A percentile compares a stretch with the other conserved stretches of the same genome.
phyloP scores from a whole-genome alignment of 2,113 vertebrate genomes.

The Pelodiscus sinensis region DNA sequence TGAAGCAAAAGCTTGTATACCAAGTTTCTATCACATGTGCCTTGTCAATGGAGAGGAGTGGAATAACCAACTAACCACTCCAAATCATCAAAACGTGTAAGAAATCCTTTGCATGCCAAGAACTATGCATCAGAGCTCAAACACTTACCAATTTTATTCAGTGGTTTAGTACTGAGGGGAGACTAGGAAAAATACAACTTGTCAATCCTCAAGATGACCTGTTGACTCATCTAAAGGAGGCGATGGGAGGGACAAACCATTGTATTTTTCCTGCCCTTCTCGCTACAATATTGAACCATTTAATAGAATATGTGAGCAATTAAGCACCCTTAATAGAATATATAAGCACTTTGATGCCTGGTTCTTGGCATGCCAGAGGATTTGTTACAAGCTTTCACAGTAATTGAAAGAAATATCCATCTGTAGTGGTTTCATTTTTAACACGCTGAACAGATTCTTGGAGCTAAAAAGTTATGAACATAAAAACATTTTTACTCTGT shows the following conservation, averaged over 20 bases:
- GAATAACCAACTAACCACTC: constrained; percentile 59
- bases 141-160: constrained; percentile 67
- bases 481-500: neutral
- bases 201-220: neutral
- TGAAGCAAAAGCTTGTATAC: neutral
- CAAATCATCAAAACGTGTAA: constrained; percentile 55
- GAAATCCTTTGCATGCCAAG: constrained; percentile 1
- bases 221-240: no score
- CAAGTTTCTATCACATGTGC: constrained; percentile 35
- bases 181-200: constrained; percentile 46
- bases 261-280: constrained; percentile 53
- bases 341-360: constrained; percentile 66
- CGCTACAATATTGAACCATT: constrained; percentile 62
- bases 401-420: constrained; percentile 71
- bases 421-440: constrained; percentile 69
- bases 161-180: constrained; percentile 57
- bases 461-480: constrained; percentile 45
- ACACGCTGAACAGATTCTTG: constrained; percentile 66
- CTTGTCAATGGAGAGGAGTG: constrained; percentile 55
- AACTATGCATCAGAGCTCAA: constrained; percentile 54
- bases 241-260: constrained; percentile 26
- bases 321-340: constrained; percentile 54
- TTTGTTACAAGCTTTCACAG: constrained; percentile 70
- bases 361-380: constrained; percentile 65
- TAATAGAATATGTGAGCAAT: constrained; percentile 65